Evolutionary conservation across 1,140 invertebrate genomes (phyloP), one percentile per base, ranked within the genome.

Genomic region (Apolygus lucorum): DNA sequence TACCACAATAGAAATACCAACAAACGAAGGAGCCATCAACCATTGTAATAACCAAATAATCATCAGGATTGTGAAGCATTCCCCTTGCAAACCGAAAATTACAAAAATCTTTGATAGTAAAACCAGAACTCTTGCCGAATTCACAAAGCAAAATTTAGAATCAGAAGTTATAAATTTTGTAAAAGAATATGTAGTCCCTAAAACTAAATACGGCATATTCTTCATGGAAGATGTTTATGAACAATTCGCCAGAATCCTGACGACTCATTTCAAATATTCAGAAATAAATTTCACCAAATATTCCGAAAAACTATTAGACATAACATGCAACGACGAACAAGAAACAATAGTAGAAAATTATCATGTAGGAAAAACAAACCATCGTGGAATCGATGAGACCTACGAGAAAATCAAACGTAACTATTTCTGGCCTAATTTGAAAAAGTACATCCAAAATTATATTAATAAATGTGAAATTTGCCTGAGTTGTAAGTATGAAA

Each of bases 391-490:
- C 4, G 54, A 62, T 8, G 54, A 11, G 4, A 62, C 54, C 54
- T 22, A 62, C 54, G 2, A 22, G 54, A 8, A 62, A 8, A 4
- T 62, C 8, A 62, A 62, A 22, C 4, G 22, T 11, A 8, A 62
- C 4, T 8, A 11, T 8, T 62, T 11, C 22, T 62, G 17, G 17
- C 54, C 54, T 21, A 62, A 62, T 8, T 11, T 62, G 54, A 62
- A 22, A 22, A 21, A 62, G 24, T 11, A 4, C 21, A 62, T 62
- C 21, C 54, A 62, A 25, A 62, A 62, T 4, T 11, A 8, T 21
- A 62, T 62, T 21, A 62, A 62, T 25, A 62, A 62, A 4, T 62
- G 54, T 21, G 54, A 62, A 25, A 62, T 25, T 17, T 62, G 54
- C 21, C 8, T 22, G 4, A 62, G 21, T 4, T 17, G 17, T 21